phyloP scores from a whole-genome alignment of 2,797 vertebrate genomes.

The Bovichtus diacanthus region DNA sequence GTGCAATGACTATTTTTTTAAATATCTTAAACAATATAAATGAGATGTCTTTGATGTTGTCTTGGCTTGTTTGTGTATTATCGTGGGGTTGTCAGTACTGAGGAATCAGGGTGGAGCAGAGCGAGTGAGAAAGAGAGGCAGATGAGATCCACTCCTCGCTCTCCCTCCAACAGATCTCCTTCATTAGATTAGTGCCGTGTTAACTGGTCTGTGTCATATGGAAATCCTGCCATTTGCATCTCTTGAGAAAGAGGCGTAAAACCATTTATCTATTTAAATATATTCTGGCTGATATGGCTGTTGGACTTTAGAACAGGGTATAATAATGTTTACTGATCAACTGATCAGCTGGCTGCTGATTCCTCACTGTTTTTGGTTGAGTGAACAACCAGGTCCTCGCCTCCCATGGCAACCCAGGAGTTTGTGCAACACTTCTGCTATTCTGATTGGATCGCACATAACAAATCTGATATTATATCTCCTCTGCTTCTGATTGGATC shows the following conservation, averaged over 20 bases:
- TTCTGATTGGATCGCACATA: conserved; percentile 74
- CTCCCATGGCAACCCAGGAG: conserved; percentile 72
- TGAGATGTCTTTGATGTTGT: conserved; percentile 9
- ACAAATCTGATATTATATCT: conserved; percentile 77
- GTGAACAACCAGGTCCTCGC: conserved; percentile 69
- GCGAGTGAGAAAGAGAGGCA: conserved; percentile 23
- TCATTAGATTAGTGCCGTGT: conserved; percentile 72
- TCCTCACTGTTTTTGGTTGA: conserved; percentile 72
- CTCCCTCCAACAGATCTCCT: conserved; percentile 67
- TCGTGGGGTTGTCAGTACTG: conserved; percentile 25
- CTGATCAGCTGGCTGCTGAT: conserved; percentile 70
- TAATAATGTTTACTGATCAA: conserved; percentile 81
- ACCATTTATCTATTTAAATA: conserved; percentile 85
- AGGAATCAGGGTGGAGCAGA: conserved; percentile 45
- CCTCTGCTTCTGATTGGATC: conserved; percentile 73
- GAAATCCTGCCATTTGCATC: conserved; percentile 84
- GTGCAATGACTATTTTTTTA: neutral
- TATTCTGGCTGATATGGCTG: conserved; percentile 74
- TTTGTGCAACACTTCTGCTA: conserved; percentile 33
- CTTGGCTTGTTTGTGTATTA: neutral
- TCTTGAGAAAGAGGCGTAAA: conserved; percentile 76
- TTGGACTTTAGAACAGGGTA: conserved; percentile 77
- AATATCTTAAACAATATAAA: neutral
- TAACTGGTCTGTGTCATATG: conserved; percentile 80
- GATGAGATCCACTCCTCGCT: conserved; percentile 53